phyloP scores from a whole-genome alignment of 2,113 vertebrate species.

The Malurus alboscapulatus region DNA sequence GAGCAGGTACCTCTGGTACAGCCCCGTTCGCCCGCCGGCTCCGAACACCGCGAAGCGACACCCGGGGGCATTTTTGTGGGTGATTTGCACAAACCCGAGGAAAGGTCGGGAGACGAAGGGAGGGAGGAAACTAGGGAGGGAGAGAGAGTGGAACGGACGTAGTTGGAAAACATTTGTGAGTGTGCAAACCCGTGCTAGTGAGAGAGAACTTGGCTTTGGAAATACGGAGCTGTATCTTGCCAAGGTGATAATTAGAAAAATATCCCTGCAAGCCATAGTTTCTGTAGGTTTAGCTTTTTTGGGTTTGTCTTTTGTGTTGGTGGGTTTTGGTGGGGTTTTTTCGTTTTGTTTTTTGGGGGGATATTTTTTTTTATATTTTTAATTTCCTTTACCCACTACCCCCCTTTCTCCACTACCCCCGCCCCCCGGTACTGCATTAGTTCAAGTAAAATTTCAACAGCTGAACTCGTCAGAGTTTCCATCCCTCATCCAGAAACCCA shows the following conservation, averaged over 20 bases:
- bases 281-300: not conserved
- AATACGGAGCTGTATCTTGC: conserved; percentile 4
- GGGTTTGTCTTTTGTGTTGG: too few species aligned
- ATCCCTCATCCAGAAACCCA: conserved; percentile 7
- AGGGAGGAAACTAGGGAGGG: not conserved
- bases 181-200: not conserved
- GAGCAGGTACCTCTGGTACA: not conserved
- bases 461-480: conserved; percentile 34
- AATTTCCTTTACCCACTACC: not conserved
- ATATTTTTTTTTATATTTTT: too few species aligned
- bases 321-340: too few species aligned
- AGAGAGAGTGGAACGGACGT: not conserved
- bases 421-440: not conserved
- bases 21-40: not conserved
- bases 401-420: not conserved
- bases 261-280: conserved; percentile 7
- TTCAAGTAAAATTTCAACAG: conserved; percentile 27
- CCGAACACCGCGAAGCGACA: not conserved
- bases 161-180: not conserved
- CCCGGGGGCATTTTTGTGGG: not conserved
- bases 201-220: conserved; percentile 36
- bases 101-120: not conserved
- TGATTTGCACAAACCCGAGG: not conserved
- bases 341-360: accelerated
- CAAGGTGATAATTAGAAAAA: conserved; percentile 68